Base-by-base conservation (phyloP, 2,797 vertebrate genomes). In the Epinephelus coioides region DNA sequence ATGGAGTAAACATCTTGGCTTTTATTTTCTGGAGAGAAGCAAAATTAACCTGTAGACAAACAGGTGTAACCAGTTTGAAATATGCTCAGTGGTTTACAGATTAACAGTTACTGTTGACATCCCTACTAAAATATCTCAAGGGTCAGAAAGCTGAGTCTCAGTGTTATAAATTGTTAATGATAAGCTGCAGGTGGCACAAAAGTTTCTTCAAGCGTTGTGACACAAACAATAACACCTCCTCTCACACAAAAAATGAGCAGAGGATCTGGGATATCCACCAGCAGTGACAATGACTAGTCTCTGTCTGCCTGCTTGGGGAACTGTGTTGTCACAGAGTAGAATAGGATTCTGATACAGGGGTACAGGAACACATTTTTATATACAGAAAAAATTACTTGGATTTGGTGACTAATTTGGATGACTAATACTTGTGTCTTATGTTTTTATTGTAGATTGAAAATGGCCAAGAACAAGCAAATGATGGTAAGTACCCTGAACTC, bases 391-490 rank as follows among this genome's bases (percentile, higher is more conserved):
- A 17, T 59, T 43, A 17, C 21, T 56, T 63, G 4, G 19, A 9
- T 73, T 71, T 3, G 30, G 1, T 55, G 54, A 51, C n/a, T n/a
- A n/a, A n/a, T n/a, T n/a, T n/a, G 4, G 4, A 55, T 68, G 25
- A 67, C 69, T 86, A 47, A 90, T 56, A 0, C 21, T 30, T 3
- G 19, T 84, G n/a, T 84, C 40, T 84, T 47, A 1, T 90, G 65
- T 80, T 86, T 72, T 86, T 34, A 15, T 91, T 89, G 23, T 61
- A 96, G 96, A 91, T 64, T 54, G 88, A 94, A 64, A 93, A 92
- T n/a, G 92, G 92, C 66, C 76, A 94, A 67, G 94, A 95, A 76
- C 82, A 86, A 79, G 86, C 81, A 34, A 92, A 85, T 44, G 82
- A 94, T 79, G 96, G 96, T 95, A 77, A 95, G 95, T 78, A 17